A percentile compares a stretch with the other conserved stretches of the same genome.
These are phyloP conservation scores for Sorex maritimensis DNA, from an alignment of 2,797 vertebrate species.

Conservation along the genomic window DNA sequence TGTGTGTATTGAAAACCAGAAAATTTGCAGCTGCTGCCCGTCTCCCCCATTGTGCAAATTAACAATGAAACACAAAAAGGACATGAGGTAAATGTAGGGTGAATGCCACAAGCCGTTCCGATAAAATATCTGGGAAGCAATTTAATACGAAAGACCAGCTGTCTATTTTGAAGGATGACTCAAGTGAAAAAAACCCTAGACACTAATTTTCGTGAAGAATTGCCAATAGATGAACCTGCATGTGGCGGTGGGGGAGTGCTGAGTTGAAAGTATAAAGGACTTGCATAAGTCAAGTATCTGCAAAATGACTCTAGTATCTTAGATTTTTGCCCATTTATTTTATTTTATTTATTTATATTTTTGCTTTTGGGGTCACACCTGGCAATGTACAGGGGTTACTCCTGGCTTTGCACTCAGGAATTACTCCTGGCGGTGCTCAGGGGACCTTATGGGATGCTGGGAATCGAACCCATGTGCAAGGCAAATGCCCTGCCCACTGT, in stretches of 20 bases:
- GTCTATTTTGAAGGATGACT: slow-evolving; percentile 81
- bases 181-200: slow-evolving; percentile 68
- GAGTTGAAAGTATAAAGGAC: slow-evolving; percentile 3
- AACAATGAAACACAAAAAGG: slow-evolving; percentile 85
- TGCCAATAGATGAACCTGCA: slow-evolving; percentile 48
- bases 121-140: slow-evolving; percentile 81
- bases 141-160: slow-evolving; percentile 85
- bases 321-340: no score
- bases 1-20: slow-evolving; percentile 83
- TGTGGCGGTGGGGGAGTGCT: neutral
- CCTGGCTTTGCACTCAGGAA: no score
- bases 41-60: slow-evolving; percentile 84
- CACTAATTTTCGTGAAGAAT: slow-evolving; percentile 72
- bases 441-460: no score
- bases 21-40: slow-evolving; percentile 89
- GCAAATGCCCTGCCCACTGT: no score
- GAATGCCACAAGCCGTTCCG: slow-evolving; percentile 79
- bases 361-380: no score
- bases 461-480: no score
- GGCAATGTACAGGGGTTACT: no score
- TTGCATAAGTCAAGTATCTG: neutral
- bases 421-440: no score
- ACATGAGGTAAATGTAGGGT: slow-evolving; percentile 86
- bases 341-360: no score
- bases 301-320: no score